Base-by-base conservation (phyloP, 2,888 invertebrate species). In the Malthinus flaveolus region DNA sequence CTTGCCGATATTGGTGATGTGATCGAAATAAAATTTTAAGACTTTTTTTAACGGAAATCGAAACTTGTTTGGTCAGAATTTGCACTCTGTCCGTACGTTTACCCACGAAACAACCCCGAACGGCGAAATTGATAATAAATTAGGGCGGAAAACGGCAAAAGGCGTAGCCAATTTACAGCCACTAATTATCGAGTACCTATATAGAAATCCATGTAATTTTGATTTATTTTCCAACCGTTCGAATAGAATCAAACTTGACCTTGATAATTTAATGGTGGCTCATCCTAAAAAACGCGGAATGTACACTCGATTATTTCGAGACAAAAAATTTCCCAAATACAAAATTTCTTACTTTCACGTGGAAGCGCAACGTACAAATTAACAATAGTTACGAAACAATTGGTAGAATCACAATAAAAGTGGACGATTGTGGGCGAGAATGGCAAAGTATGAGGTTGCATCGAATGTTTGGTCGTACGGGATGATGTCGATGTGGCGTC, bases 401-500 rank as follows among this genome's bases (percentile, higher is more conserved):
- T n/a, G n/a, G n/a, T n/a, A n/a, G 39, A 42, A 12, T 23, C 15
- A 23, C 2, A 53, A 23, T 36, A n/a, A n/a, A n/a, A n/a, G n/a
- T n/a, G n/a, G n/a, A n/a, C n/a, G n/a, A n/a, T n/a, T n/a, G 39
- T 54, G 37, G 32, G 46, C 39, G 32, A 54, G 46, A 53, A 49
- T 34, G 45, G n/a, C n/a, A n/a, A n/a, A n/a, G n/a, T 53, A 52
- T 49, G 39, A 54, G 42, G 54, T 59, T 34, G 32, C 47, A 2
- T 23, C 23, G 23, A 23, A 23, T 5, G 23, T 23, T 23, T 3
- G 23, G 23, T 23, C 23, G 23, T 23, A 13, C 39, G 54, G 59
- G 59, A 59, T 55, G 59, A 59, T 59, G 59, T 59, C 50, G 59
- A 59, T 59, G 59, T 59, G 59, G 59, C 59, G 54, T 54, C 50